Conservation (phyloP, 2,113 vertebrate species). For the Myotis brandtii region DNA sequence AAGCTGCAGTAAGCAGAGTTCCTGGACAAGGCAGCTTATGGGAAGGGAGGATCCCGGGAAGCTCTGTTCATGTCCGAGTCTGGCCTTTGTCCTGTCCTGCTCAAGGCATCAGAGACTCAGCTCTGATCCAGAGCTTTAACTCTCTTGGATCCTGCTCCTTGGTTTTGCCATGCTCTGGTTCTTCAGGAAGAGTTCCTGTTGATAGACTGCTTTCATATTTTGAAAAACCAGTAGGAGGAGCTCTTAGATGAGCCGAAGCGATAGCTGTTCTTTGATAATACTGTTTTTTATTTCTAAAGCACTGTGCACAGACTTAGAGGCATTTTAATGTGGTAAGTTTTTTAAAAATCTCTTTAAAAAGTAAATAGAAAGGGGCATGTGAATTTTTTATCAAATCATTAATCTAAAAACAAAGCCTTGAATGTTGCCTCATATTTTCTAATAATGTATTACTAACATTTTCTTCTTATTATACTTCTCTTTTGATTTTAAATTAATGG, state of each 20-base stretch:
- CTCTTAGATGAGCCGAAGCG: conserved; percentile 43
- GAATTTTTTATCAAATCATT: conserved; percentile 67
- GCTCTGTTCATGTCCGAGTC: background rate
- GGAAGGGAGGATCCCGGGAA: background rate
- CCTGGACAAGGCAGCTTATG: background rate
- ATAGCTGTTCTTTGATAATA: background rate
- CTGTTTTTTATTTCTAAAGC: conserved; percentile 54
- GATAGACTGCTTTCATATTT: conserved; percentile 30
- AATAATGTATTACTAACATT: conserved; percentile 62
- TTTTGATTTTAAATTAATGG: conserved; percentile 59
- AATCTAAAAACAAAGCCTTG: conserved; percentile 62
- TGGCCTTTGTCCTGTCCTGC: background rate
- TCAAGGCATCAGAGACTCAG: background rate
- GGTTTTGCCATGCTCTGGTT: background rate
- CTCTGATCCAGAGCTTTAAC: background rate
- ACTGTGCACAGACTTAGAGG: background rate
- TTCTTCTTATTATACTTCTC: conserved; percentile 60
- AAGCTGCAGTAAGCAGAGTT: background rate
- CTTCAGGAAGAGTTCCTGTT: background rate
- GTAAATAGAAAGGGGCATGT: conserved; percentile 64
- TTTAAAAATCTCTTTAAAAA: conserved; percentile 52
- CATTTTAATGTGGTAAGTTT: conserved; percentile 47
- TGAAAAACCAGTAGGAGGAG: conserved; percentile 49
- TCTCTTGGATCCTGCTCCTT: background rate
- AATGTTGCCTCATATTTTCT: conserved; percentile 50